Conservation (phyloP, 2,888 invertebrate species). For the Plutella xylostella region DNA sequence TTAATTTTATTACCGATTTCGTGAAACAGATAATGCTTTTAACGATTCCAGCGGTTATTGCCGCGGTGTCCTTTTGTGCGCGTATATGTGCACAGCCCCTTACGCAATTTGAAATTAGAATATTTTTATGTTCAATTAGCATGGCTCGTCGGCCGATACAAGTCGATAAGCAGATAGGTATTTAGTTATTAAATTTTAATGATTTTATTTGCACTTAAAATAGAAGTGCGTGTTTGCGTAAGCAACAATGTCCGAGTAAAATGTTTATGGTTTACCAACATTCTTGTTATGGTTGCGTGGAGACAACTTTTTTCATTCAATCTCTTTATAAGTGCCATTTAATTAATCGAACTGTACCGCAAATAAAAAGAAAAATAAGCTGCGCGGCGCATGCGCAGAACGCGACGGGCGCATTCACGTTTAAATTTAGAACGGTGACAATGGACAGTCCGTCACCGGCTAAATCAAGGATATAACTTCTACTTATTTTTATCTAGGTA, state of each 20-base stretch:
- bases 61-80: constrained; percentile 5
- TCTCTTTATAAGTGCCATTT: constrained; percentile 35
- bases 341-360: constrained; percentile 35
- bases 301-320: too few relatives aligned
- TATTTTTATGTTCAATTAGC: too few relatives aligned
- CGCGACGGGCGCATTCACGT: constrained; percentile 40
- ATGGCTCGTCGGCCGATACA: too few relatives aligned
- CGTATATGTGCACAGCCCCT: too few relatives aligned
- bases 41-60: neutral
- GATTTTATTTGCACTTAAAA: too few relatives aligned
- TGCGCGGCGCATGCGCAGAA: constrained; percentile 33
- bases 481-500: constrained; percentile 16
- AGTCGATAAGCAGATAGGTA: too few relatives aligned
- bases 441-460: constrained; percentile 48
- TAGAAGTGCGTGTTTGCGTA: too few relatives aligned
- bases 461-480: constrained; percentile 39
- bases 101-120: too few relatives aligned
- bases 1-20: constrained; percentile 38
- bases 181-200: too few relatives aligned
- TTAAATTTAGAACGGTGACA: constrained; percentile 58
- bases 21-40: constrained; percentile 29
- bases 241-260: too few relatives aligned
- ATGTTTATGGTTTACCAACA: too few relatives aligned
- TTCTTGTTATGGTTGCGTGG: too few relatives aligned
- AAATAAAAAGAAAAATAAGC: constrained; percentile 19